Evolutionary conservation across 23 tunicate species (phyloP).

Genomic region (Diplosoma virens): DNA sequence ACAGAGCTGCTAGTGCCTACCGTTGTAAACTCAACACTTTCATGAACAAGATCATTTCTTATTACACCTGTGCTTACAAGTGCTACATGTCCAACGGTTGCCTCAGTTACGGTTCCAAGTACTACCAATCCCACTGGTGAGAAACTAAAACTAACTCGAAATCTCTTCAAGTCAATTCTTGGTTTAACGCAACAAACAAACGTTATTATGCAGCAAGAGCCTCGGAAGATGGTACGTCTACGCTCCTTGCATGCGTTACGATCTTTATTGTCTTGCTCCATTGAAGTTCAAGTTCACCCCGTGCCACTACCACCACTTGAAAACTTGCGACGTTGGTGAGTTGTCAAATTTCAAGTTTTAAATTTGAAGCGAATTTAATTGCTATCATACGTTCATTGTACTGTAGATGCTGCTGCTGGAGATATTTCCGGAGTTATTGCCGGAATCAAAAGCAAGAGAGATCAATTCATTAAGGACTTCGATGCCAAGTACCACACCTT

Average conservation of each 20-base stretch:
- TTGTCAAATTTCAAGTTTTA: not conserved
- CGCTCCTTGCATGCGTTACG: slow-evolving; percentile 8
- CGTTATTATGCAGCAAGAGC: not conserved
- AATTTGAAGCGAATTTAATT: not conserved
- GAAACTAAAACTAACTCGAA: not conserved
- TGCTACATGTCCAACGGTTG: slow-evolving; percentile 22
- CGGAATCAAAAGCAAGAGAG: slow-evolving; percentile 25
- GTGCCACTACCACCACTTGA: slow-evolving; percentile 27
- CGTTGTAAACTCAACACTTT: not conserved
- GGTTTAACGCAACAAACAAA: not conserved
- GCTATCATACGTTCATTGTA: not conserved
- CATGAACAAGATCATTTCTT: not conserved
- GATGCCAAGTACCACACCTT: slow-evolving; percentile 16
- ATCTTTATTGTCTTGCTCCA: slow-evolving; percentile 23
- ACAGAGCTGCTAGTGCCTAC: not conserved
- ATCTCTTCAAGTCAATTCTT: not conserved
- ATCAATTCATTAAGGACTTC: not conserved
- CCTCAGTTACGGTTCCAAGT: not conserved
- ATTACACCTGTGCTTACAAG: slow-evolving; percentile 19
- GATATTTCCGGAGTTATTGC: slow-evolving; percentile 7
- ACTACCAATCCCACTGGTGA: slow-evolving; percentile 19
- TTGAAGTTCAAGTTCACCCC: slow-evolving; percentile 25
- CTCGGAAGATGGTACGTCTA: slow-evolving; percentile 42
- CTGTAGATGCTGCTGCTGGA: slow-evolving; percentile 17
- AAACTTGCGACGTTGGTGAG: slow-evolving; percentile 47